These are phyloP conservation scores for Ophiothrix spiculata DNA, from an alignment of 35 echinoderm and acorn worm species.

Conservation along the genomic window DNA sequence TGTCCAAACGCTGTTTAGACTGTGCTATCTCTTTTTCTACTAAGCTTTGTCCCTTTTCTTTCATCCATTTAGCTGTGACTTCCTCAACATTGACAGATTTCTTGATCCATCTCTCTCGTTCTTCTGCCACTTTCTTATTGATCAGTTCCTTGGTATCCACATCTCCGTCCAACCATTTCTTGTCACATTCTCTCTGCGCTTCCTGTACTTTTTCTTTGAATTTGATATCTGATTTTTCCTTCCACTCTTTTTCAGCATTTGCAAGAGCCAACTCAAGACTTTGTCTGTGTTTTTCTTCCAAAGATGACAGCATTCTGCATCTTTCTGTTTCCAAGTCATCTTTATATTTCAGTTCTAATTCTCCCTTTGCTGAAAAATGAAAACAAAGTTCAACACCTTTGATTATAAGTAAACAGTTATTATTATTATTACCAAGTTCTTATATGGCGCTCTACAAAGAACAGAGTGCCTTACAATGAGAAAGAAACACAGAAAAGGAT, in stretches of 20 bases:
- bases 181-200: background rate
- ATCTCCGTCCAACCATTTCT: background rate
- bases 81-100: background rate
- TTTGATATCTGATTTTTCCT: constrained; percentile 2
- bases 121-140: background rate
- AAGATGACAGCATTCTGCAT: background rate
- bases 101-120: background rate
- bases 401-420: no score
- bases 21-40: background rate
- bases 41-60: background rate
- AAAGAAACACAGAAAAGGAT: no score
- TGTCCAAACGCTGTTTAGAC: background rate
- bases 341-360: constrained; percentile 23
- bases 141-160: background rate
- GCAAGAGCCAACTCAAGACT: constrained; percentile 2
- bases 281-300: constrained; percentile 4
- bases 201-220: background rate
- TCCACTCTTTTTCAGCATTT: constrained; percentile 38
- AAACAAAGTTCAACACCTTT: no score
- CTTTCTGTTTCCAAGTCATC: constrained; percentile 2
- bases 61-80: background rate
- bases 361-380: constrained; percentile 28
- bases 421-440: no score
- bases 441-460: no score
- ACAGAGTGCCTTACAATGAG: no score